These are phyloP conservation scores for Molossus alvarezi DNA, from an alignment of 2,797 vertebrate genomes.

Conservation along the genomic window DNA sequence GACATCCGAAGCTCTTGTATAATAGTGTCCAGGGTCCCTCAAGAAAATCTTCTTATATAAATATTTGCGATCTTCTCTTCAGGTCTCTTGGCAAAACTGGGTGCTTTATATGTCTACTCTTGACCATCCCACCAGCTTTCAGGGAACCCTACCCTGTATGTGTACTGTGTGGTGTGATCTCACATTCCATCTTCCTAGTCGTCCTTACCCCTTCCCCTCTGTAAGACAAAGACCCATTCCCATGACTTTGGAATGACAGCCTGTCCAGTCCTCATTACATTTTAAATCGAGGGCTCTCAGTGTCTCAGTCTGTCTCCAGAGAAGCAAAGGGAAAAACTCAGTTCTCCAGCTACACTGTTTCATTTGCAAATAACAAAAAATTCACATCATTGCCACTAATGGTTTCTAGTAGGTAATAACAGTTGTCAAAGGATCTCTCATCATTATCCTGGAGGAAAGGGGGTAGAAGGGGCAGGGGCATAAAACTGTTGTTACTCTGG, in stretches of 20 bases:
- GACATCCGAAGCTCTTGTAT: neutral
- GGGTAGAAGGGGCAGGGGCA: neutral
- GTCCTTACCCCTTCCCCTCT: neutral
- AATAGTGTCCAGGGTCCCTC: neutral
- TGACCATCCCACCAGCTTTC: neutral
- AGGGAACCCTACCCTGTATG: neutral
- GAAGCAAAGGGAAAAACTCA: neutral
- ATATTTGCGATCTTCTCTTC: neutral
- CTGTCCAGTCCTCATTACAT: neutral
- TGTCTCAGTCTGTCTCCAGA: neutral
- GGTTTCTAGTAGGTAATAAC: conserved; percentile 1
- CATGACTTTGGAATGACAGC: neutral
- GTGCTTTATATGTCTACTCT: neutral
- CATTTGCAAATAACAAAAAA: conserved; percentile 39
- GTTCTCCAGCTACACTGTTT: neutral
- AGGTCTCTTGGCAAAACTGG: neutral
- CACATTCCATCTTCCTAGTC: neutral
- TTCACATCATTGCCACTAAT: neutral
- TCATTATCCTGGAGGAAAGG: neutral
- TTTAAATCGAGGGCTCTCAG: neutral
- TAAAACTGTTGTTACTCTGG: neutral
- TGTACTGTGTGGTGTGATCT: neutral
- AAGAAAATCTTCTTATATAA: neutral
- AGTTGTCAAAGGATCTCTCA: conserved; percentile 21
- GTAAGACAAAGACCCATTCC: neutral